Percentiles rank a stretch among this genome's conserved stretches.
These are phyloP conservation scores for Pterophyllum scalare DNA, from an alignment of 2,113 vertebrate species.

Conservation along the genomic window DNA sequence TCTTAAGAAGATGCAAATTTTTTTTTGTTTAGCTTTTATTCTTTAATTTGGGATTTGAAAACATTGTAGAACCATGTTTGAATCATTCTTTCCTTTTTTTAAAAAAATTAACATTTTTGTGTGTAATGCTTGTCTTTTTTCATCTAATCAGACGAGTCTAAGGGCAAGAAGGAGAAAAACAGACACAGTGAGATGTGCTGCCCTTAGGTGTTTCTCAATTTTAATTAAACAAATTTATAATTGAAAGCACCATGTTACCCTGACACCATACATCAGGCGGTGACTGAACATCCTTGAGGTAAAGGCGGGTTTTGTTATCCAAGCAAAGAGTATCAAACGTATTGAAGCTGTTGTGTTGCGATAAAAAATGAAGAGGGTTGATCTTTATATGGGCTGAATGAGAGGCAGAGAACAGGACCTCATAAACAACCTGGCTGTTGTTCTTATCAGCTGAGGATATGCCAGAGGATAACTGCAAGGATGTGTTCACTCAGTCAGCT, in stretches of 20 bases:
- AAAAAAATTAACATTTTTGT: constrained; percentile 57
- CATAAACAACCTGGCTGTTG: constrained; percentile 61
- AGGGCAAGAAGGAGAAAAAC: constrained; percentile 34
- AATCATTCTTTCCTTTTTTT: constrained; percentile 32
- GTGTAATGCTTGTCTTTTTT: constrained; percentile 19
- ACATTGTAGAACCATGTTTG: constrained; percentile 35
- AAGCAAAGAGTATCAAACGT: constrained; percentile 16
- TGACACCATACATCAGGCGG: constrained; percentile 27
- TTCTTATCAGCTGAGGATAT: constrained; percentile 61
- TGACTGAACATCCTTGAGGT: constrained; percentile 42
- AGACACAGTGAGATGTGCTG: constrained; percentile 17
- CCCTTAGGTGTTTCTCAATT: constrained; percentile 28
- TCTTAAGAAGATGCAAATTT: neutral
- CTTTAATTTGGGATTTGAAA: constrained; percentile 27
- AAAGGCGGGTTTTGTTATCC: constrained; percentile 8
- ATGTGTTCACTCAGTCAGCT: constrained; percentile 50
- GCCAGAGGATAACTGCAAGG: constrained; percentile 66
- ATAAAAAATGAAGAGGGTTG: constrained; percentile 52
- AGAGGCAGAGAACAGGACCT: constrained; percentile 49
- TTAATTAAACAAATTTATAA: constrained; percentile 47
- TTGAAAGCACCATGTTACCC: constrained; percentile 16
- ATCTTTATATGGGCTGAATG: constrained; percentile 55
- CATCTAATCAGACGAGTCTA: constrained; percentile 38
- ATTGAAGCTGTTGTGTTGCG: constrained; percentile 33
- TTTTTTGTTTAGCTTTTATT: constrained; percentile 10